Conservation (phyloP, 2,888 invertebrate species). For the Cryptosula pallasiana region DNA sequence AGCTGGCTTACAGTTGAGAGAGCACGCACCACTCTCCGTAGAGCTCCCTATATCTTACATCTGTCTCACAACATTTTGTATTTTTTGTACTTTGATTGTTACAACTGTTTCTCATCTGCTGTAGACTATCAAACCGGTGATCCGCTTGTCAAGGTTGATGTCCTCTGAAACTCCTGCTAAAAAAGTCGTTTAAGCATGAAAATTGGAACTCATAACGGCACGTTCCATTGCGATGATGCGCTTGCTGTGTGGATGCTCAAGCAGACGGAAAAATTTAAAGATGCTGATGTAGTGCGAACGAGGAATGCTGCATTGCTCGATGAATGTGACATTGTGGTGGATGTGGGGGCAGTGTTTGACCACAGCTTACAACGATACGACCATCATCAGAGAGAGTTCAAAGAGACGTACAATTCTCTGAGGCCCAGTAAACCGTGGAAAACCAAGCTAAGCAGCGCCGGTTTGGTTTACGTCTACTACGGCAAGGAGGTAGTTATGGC, state of each 20-base stretch:
- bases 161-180: background rate
- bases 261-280: constrained; percentile 69
- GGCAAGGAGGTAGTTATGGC: constrained; percentile 65
- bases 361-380: constrained; percentile 74
- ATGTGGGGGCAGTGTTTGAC: constrained; percentile 84
- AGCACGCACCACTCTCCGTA: no score
- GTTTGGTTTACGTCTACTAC: constrained; percentile 82
- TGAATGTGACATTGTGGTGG: constrained; percentile 86
- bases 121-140: no score
- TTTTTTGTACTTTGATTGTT: no score
- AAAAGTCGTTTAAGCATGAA: constrained; percentile 28
- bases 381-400: constrained; percentile 74
- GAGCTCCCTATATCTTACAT: no score
- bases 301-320: constrained; percentile 62
- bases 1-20: no score
- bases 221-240: constrained; percentile 89
- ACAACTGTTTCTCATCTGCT: no score
- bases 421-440: constrained; percentile 43
- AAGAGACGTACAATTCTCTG: constrained; percentile 51
- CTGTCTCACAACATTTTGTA: no score
- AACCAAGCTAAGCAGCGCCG: constrained; percentile 85
- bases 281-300: constrained; percentile 71
- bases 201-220: constrained; percentile 65
- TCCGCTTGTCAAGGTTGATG: background rate
- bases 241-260: constrained; percentile 89